Conservation (phyloP, 2,888 invertebrate genomes). For the Hartigia nigra region DNA sequence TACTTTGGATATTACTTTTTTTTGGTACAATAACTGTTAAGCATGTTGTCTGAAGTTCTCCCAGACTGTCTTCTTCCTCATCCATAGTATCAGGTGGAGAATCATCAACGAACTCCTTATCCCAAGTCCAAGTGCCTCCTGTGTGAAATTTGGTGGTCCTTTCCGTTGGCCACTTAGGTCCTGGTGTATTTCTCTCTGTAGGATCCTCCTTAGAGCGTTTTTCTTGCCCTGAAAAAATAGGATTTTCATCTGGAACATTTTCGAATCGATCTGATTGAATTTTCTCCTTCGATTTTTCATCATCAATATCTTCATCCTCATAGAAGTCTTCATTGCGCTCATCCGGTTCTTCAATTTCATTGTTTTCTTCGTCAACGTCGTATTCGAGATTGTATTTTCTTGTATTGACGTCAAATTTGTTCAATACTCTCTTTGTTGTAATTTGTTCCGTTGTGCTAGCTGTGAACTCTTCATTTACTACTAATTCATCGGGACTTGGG, state of each 20-base stretch:
- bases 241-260: not conserved
- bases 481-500: slow-evolving; percentile 24
- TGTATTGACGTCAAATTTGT: not conserved
- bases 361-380: slow-evolving; percentile 13
- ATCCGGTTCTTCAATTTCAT: slow-evolving; percentile 2
- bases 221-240: slow-evolving; percentile 5
- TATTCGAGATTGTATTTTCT: not conserved
- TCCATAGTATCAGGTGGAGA: slow-evolving; percentile 19
- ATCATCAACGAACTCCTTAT: slow-evolving; percentile 28
- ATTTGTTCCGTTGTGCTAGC: not conserved
- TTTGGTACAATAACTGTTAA: slow-evolving; percentile 27
- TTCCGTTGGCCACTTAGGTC: slow-evolving; percentile 48
- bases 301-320: not conserved
- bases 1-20: slow-evolving; percentile 11
- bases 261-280: not conserved
- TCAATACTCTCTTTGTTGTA: not conserved
- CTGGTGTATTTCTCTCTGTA: slow-evolving; percentile 27
- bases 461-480: slow-evolving; percentile 13
- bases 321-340: not conserved
- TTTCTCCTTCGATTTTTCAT: not conserved
- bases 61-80: slow-evolving; percentile 7
- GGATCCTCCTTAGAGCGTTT: not conserved
- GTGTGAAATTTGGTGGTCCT: slow-evolving; percentile 36
- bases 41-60: slow-evolving; percentile 23
- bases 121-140: slow-evolving; percentile 46